Percentiles rank a stretch among this genome's conserved stretches.
Evolutionary conservation across 2,888 invertebrate species (phyloP).

Genomic region (Scaeva pyrastri): DNA sequence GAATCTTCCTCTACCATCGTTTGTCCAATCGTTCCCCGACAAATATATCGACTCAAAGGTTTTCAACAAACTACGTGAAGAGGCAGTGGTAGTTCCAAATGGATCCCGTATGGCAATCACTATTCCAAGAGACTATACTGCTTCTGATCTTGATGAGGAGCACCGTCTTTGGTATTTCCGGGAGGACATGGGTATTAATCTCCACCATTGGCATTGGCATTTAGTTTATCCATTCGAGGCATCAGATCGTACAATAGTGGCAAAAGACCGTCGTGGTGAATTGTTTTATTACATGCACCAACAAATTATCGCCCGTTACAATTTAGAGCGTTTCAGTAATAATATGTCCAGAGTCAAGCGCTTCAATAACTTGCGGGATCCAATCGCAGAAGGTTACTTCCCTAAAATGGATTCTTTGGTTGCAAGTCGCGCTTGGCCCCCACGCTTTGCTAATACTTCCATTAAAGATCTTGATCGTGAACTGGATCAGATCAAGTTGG

Average conservation of each 20-base stretch:
- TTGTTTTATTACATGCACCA: conserved; percentile 93
- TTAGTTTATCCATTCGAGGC: conserved; percentile 91
- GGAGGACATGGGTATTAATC: conserved; percentile 85
- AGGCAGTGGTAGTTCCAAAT: conserved; percentile 85
- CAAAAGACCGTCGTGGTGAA: conserved; percentile 90
- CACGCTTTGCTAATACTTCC: conserved; percentile 86
- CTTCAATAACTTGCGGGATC: conserved; percentile 87
- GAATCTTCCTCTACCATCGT: conserved; percentile 86
- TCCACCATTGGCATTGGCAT: conserved; percentile 86
- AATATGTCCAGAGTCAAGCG: conserved; percentile 87
- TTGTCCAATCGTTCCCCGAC: conserved; percentile 88
- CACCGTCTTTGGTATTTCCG: conserved; percentile 87
- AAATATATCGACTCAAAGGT: conserved; percentile 87
- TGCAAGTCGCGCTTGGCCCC: conserved; percentile 90
- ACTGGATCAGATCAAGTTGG: conserved; percentile 87
- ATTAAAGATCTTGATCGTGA: conserved; percentile 88
- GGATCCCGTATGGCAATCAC: conserved; percentile 87
- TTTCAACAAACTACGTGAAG: conserved; percentile 86
- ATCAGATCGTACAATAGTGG: conserved; percentile 84
- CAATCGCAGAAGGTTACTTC: conserved; percentile 92
- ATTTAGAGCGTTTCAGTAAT: conserved; percentile 90
- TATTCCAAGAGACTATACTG: conserved; percentile 89
- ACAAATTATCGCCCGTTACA: conserved; percentile 87
- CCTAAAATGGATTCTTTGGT: conserved; percentile 92
- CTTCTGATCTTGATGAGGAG: conserved; percentile 89